These are phyloP conservation scores for Stictonetta naevosa DNA, from an alignment of 2,113 vertebrate genomes.

Conservation along the genomic window DNA sequence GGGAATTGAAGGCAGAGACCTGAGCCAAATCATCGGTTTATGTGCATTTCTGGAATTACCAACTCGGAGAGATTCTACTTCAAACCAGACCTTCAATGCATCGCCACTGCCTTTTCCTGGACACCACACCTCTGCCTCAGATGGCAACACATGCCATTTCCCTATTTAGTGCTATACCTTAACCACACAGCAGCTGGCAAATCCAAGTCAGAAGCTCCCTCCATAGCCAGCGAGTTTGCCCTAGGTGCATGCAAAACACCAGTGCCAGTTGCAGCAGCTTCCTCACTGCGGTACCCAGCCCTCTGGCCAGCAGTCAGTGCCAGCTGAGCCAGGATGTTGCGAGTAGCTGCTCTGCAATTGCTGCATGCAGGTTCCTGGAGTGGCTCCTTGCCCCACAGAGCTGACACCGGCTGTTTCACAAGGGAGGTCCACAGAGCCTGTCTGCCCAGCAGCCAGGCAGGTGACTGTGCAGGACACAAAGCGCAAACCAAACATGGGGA, in stretches of 20 bases:
- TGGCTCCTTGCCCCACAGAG: neutral
- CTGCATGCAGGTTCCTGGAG: accelerated
- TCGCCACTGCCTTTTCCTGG: neutral
- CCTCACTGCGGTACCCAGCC: neutral
- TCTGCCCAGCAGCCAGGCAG: neutral
- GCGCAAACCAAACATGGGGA: neutral
- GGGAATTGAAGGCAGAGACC: neutral
- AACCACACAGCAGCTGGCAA: neutral
- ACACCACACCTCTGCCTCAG: neutral
- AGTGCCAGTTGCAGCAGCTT: neutral
- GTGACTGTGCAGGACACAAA: too few species aligned
- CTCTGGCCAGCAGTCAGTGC: accelerated
- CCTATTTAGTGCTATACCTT: neutral
- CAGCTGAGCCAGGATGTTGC: neutral
- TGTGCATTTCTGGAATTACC: neutral
- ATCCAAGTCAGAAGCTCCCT: neutral
- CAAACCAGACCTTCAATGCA: neutral
- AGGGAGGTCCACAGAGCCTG: accelerated
- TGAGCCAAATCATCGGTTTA: neutral
- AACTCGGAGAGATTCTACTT: neutral
- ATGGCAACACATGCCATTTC: neutral
- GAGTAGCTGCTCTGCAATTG: neutral
- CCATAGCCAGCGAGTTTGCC: neutral
- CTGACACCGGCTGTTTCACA: neutral
- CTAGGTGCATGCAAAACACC: neutral